These are phyloP conservation scores for Pinna nobilis DNA, from an alignment of 1,140 invertebrate species.

Conservation along the genomic window DNA sequence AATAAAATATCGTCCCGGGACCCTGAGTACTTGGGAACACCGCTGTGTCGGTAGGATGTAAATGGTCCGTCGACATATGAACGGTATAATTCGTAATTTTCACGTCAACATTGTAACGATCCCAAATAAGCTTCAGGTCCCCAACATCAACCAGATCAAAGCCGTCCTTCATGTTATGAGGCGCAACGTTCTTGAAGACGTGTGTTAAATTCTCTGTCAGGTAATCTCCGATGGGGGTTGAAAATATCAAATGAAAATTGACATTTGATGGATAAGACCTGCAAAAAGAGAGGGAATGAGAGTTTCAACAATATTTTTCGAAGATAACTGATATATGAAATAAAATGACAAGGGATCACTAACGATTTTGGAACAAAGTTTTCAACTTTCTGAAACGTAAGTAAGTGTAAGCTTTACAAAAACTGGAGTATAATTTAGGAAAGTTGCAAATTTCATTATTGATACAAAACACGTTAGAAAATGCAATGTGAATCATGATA, in stretches of 20 bases:
- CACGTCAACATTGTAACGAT: slow-evolving; percentile 19
- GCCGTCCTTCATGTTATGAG: slow-evolving; percentile 24
- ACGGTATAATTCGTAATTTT: slow-evolving; percentile 41
- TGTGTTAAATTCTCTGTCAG: slow-evolving; percentile 37
- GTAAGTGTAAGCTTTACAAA: no score
- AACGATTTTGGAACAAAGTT: no score
- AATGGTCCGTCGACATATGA: slow-evolving; percentile 8
- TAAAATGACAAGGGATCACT: no score
- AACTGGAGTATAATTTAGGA: no score
- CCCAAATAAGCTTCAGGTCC: slow-evolving; percentile 37
- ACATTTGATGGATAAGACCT: slow-evolving; percentile 39
- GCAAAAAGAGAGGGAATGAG: neutral
- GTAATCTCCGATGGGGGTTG: slow-evolving; percentile 33
- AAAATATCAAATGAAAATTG: slow-evolving; percentile 39
- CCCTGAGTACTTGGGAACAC: neutral
- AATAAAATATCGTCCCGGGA: neutral
- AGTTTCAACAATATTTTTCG: neutral
- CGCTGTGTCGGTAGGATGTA: slow-evolving; percentile 2
- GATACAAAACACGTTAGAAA: no score
- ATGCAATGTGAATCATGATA: no score
- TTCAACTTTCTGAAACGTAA: no score
- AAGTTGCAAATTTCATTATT: no score
- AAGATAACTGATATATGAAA: no score
- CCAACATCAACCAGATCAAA: slow-evolving; percentile 41
- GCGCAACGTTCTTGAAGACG: slow-evolving; percentile 32